These are phyloP conservation scores for Bergia sp. DNA, from an alignment of 92 coral and sea anemone genomes.

Conservation along the genomic window DNA sequence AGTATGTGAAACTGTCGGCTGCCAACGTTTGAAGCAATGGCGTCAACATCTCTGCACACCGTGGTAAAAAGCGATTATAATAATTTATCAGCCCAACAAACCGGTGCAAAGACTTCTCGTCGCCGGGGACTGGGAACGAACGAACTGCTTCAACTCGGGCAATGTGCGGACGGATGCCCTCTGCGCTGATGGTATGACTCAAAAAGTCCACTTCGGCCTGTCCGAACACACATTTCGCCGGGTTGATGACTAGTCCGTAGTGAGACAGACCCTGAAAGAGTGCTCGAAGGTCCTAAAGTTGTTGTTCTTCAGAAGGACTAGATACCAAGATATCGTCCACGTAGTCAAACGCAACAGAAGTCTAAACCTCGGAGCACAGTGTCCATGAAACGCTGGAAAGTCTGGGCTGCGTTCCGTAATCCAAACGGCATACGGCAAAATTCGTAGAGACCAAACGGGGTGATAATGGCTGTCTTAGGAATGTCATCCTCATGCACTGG, in stretches of 20 bases:
- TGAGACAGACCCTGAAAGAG: slow-evolving; percentile 54
- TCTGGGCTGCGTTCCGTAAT: slow-evolving; percentile 54
- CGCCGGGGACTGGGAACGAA: slow-evolving; percentile 38
- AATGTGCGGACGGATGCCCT: background rate
- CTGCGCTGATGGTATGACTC: too few relatives aligned
- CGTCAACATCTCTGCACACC: slow-evolving; percentile 42
- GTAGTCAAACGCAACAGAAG: slow-evolving; percentile 44
- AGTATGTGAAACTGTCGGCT: slow-evolving; percentile 37
- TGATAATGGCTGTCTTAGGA: slow-evolving; percentile 52
- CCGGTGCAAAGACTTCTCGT: slow-evolving; percentile 49
- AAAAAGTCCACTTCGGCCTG: slow-evolving; percentile 52
- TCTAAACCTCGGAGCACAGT: slow-evolving; percentile 7
- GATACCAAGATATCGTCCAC: background rate
- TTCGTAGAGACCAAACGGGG: slow-evolving; percentile 62
- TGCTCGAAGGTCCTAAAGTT: slow-evolving; percentile 37
- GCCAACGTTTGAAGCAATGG: slow-evolving; percentile 45
- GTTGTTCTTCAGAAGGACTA: background rate
- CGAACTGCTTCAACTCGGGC: slow-evolving; percentile 52
- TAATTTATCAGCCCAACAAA: slow-evolving; percentile 45
- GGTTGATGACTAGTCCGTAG: background rate
- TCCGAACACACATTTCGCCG: slow-evolving; percentile 40
- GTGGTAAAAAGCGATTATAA: slow-evolving; percentile 53
- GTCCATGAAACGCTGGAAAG: slow-evolving; percentile 53
- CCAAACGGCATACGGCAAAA: slow-evolving; percentile 61
- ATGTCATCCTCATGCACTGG: slow-evolving; percentile 49